phyloP scores from a whole-genome alignment of 2,888 invertebrate species.

The Coremacera marginata region DNA sequence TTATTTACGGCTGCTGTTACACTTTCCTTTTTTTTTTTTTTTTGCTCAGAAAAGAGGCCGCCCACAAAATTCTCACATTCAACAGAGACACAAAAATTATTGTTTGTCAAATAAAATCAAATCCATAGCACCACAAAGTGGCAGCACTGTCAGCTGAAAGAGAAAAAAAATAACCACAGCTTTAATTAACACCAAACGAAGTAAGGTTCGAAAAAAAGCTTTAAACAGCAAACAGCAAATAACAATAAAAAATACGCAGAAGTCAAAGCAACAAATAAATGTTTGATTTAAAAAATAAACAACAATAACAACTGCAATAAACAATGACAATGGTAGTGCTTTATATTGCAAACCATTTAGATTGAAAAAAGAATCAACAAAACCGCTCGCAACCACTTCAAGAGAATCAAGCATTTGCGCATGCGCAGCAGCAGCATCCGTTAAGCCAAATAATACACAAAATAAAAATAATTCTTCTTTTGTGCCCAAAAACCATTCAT shows the following conservation, averaged over 20 bases:
- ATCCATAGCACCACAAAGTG: slow-evolving; percentile 9
- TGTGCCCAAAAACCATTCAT: neutral
- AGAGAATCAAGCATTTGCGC: neutral
- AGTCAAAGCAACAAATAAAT: slow-evolving; percentile 11
- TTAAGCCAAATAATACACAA: neutral
- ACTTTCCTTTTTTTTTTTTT: neutral
- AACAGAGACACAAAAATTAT: neutral
- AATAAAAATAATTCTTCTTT: neutral
- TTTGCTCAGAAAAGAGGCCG: neutral
- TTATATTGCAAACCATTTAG: neutral
- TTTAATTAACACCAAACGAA: slow-evolving; percentile 7
- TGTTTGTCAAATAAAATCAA: slow-evolving; percentile 20
- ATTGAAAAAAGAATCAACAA: neutral
- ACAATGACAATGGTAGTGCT: neutral
- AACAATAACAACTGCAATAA: slow-evolving; percentile 7
- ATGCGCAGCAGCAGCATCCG: neutral
- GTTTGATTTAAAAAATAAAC: neutral
- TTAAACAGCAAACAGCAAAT: neutral
- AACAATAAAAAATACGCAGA: neutral
- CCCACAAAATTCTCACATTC: neutral
- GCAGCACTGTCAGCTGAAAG: too few species aligned
- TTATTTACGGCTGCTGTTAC: neutral
- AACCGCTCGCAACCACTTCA: slow-evolving; percentile 1
- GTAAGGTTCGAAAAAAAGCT: neutral
- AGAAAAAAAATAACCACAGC: neutral